Conservation (phyloP, 2,113 vertebrate genomes). For the Albula goreensis region DNA sequence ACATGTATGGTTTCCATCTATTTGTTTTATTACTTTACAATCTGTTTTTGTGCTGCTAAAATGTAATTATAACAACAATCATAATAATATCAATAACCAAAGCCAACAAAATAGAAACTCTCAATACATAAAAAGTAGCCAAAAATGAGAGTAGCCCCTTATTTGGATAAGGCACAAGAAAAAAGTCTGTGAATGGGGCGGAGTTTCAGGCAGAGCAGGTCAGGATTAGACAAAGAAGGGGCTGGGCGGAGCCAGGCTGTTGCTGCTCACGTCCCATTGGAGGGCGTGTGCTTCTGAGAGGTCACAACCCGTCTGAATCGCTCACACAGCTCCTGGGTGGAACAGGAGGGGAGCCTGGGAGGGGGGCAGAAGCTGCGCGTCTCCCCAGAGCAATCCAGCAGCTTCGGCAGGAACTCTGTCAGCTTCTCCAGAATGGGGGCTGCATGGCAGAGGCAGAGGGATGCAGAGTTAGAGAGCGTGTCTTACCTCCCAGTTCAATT, state of each 20-base stretch:
- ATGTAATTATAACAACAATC: constrained; percentile 49
- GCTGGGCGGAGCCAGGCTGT: neutral
- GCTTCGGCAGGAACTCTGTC: constrained; percentile 74
- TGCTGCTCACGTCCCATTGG: constrained; percentile 74
- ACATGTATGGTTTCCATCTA: no score
- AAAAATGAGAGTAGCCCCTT: constrained; percentile 70
- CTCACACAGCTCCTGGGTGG: constrained; percentile 79
- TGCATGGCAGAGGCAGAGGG: neutral
- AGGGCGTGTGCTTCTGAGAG: constrained; percentile 78
- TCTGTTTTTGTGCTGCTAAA: neutral
- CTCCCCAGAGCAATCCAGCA: constrained; percentile 82
- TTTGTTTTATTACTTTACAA: neutral
- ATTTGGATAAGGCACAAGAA: constrained; percentile 76
- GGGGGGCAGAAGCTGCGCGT: constrained; percentile 77
- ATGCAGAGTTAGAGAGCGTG: neutral
- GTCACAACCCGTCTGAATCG: constrained; percentile 74
- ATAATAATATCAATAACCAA: constrained; percentile 61
- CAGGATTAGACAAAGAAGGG: no score
- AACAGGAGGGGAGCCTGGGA: constrained; percentile 75
- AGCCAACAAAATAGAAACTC: constrained; percentile 5
- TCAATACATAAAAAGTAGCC: constrained; percentile 61
- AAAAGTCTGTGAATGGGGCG: constrained; percentile 4
- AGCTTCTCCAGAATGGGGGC: constrained; percentile 21
- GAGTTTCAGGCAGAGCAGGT: no score
- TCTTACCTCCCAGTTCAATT: no score